phyloP scores from a whole-genome alignment of 2,113 vertebrate genomes.

The Nesoenas mayeri region DNA sequence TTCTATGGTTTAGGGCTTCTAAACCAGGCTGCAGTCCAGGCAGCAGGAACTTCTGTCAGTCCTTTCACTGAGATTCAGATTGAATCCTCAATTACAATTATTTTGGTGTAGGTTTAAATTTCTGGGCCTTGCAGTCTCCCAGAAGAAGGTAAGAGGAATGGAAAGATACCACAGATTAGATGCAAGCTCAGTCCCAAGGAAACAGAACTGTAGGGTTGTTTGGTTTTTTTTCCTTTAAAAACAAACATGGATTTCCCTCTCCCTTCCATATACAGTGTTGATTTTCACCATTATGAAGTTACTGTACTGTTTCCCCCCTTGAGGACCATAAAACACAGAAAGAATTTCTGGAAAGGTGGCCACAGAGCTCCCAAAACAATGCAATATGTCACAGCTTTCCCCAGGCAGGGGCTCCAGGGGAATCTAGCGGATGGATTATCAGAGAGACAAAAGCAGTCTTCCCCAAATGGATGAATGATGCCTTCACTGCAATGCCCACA shows the following conservation, averaged over 20 bases:
- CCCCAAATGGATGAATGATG: not conserved
- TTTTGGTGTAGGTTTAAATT: not conserved
- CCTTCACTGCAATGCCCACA: not conserved
- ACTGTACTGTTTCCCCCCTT: not conserved
- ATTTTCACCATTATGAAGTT: not conserved
- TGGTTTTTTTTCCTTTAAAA: not conserved
- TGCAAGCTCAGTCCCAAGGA: not conserved
- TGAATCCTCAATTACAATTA: not conserved
- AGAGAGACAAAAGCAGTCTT: not conserved
- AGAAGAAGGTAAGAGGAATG: not conserved
- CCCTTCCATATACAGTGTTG: not conserved
- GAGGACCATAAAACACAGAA: not conserved
- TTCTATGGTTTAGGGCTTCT: not conserved
- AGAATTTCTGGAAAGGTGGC: not conserved
- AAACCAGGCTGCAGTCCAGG: not conserved
- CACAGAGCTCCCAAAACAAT: not conserved
- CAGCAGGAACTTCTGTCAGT: not conserved
- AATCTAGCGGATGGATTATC: not conserved
- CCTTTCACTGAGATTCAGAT: not conserved
- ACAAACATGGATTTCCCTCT: not conserved
- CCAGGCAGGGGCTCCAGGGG: not conserved
- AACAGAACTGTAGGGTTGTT: not conserved
- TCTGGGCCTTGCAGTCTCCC: not conserved
- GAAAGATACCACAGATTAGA: not conserved
- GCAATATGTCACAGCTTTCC: constrained; percentile 20